Percentiles rank a stretch among this genome's conserved stretches.
phyloP scores from a whole-genome alignment of 2,888 invertebrate genomes.

The Cephus pulcher region DNA sequence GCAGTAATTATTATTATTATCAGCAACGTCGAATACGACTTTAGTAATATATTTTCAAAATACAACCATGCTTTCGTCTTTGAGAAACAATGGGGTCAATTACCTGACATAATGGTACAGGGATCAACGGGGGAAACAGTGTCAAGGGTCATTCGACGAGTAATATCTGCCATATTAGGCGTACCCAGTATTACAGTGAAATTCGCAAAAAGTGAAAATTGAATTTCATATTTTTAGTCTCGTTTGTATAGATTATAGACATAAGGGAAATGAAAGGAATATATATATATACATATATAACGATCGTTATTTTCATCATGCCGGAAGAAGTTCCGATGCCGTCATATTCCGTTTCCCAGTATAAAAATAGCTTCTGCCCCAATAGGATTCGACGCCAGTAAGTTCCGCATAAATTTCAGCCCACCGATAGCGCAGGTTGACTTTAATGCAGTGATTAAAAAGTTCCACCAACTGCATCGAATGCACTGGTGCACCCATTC shows the following conservation, averaged over 20 bases:
- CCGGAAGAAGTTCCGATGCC: neutral
- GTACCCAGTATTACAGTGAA: neutral
- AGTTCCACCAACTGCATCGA: neutral
- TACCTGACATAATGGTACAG: too few species aligned
- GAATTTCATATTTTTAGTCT: neutral
- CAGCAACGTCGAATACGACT: neutral
- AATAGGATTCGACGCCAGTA: neutral
- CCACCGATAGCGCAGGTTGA: neutral
- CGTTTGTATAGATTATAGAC: neutral
- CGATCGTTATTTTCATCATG: neutral
- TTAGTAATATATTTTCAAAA: neutral
- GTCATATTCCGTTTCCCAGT: neutral
- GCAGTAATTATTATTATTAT: neutral
- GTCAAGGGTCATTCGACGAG: neutral
- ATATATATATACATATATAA: neutral
- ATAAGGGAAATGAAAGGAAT: neutral
- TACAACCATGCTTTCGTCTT: neutral
- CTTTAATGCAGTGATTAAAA: neutral
- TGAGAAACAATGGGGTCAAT: neutral
- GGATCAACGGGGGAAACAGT: neutral
- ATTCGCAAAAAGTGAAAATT: neutral
- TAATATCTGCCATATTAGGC: neutral
- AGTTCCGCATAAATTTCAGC: neutral
- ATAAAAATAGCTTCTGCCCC: neutral
- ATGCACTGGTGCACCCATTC: neutral